Evolutionary conservation across 2,888 invertebrate genomes (phyloP).

Genomic region (Eulithis testata): DNA sequence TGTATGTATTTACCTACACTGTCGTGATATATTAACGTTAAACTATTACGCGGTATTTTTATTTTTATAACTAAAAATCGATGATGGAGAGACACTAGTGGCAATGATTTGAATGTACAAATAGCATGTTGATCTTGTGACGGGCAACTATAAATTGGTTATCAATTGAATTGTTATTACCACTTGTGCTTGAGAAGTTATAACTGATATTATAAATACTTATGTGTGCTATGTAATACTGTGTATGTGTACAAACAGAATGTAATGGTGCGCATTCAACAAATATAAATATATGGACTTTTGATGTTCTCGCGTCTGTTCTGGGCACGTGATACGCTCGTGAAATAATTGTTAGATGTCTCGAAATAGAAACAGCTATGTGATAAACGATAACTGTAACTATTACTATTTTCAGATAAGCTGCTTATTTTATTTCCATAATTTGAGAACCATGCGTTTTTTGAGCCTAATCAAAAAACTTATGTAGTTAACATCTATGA

Average conservation of each 20-base stretch:
- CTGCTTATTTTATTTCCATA: slow-evolving; percentile 34
- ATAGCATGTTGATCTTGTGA: slow-evolving; percentile 17
- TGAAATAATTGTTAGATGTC: slow-evolving; percentile 32
- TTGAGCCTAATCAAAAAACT: neutral
- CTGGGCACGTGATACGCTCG: slow-evolving; percentile 21
- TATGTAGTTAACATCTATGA: too few relatives aligned
- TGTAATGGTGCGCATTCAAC: neutral
- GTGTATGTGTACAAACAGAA: neutral
- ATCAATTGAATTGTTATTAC: slow-evolving; percentile 26
- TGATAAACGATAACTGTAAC: slow-evolving; percentile 18
- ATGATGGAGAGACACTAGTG: neutral
- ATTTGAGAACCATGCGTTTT: slow-evolving; percentile 17
- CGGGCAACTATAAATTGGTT: slow-evolving; percentile 19
- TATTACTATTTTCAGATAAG: slow-evolving; percentile 19
- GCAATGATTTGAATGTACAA: neutral
- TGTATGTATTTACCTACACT: too few relatives aligned
- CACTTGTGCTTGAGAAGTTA: slow-evolving; percentile 13
- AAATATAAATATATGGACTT: neutral
- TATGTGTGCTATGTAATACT: neutral
- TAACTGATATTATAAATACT: neutral
- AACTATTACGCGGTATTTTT: too few relatives aligned
- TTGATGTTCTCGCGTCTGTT: neutral
- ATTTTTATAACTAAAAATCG: too few relatives aligned
- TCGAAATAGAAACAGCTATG: slow-evolving; percentile 31
- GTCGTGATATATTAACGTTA: too few relatives aligned